Percentiles rank a stretch among this genome's conserved stretches.
Evolutionary conservation across 1,140 invertebrate species (phyloP).

Genomic region (Neocloeon triangulifer): DNA sequence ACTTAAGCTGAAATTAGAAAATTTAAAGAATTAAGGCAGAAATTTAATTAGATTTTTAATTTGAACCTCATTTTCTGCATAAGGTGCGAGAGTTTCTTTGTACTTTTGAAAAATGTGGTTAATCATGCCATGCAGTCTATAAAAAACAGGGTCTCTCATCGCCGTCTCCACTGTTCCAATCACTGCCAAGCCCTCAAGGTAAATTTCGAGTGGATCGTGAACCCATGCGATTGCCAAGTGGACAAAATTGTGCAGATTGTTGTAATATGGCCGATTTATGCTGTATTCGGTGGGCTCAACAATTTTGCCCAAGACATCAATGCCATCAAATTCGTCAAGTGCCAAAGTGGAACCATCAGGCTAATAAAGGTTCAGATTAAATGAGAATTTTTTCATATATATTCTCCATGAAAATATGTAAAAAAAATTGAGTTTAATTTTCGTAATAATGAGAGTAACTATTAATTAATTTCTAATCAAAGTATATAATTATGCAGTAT

Average conservation of each 20-base stretch:
- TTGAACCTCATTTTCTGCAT: conserved; percentile 12
- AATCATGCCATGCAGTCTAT: conserved; percentile 12
- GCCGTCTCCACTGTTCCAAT: conserved; percentile 12
- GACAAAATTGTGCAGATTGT: conserved; percentile 31
- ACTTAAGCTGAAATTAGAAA: too few relatives aligned
- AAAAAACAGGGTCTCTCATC: conserved; percentile 14
- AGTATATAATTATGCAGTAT: too few relatives aligned
- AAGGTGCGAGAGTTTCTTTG: conserved; percentile 11
- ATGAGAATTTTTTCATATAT: too few relatives aligned
- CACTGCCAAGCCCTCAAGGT: conserved; percentile 12
- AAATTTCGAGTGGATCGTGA: conserved; percentile 20
- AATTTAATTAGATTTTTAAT: background rate
- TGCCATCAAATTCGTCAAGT: conserved; percentile 30
- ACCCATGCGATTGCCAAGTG: conserved; percentile 27
- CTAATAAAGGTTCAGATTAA: too few relatives aligned
- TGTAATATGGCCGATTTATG: conserved; percentile 23
- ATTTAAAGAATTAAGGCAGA: too few relatives aligned
- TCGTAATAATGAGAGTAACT: too few relatives aligned
- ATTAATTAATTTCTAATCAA: too few relatives aligned
- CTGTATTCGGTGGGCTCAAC: conserved; percentile 18
- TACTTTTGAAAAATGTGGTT: conserved; percentile 14
- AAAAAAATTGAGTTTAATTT: too few relatives aligned
- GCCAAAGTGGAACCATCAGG: conserved; percentile 22
- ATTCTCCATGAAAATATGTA: too few relatives aligned
- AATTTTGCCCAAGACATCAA: conserved; percentile 23